Percentiles rank a stretch among this genome's conserved stretches.
Evolutionary conservation across 1,140 invertebrate species (phyloP).

Genomic region (Anadara kagoshimensis): DNA sequence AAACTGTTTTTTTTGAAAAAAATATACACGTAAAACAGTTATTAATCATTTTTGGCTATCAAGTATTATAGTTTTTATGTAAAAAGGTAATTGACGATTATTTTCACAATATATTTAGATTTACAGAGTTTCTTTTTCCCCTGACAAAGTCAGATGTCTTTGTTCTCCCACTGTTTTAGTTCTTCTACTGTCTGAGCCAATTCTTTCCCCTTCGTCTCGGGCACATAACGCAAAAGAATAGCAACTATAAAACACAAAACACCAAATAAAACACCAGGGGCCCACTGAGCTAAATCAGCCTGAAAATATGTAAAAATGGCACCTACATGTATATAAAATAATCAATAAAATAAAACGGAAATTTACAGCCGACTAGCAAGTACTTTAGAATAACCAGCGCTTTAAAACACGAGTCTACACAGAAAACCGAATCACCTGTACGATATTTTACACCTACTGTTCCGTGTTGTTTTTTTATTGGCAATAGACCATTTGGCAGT

Average conservation of each 20-base stretch:
- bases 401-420: not conserved
- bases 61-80: too few relatives aligned
- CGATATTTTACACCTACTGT: not conserved
- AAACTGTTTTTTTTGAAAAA: too few relatives aligned
- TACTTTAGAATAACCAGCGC: not conserved
- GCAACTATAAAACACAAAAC: conserved; percentile 22
- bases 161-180: conserved; percentile 6
- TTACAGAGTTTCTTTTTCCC: too few relatives aligned
- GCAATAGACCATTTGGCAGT: too few relatives aligned
- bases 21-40: too few relatives aligned
- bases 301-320: conserved; percentile 19
- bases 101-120: too few relatives aligned
- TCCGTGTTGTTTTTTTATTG: too few relatives aligned
- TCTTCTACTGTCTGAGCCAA: conserved; percentile 45
- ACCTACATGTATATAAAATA: not conserved
- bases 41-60: too few relatives aligned
- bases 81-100: too few relatives aligned
- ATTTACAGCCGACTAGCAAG: not conserved
- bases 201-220: conserved; percentile 40
- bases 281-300: conserved; percentile 35
- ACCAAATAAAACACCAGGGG: conserved; percentile 43
- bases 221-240: conserved; percentile 30
- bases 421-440: not conserved
- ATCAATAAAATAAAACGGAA: not conserved
- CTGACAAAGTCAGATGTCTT: too few relatives aligned